phyloP scores from a whole-genome alignment of 2,888 invertebrate genomes.

The Taenaris catops region DNA sequence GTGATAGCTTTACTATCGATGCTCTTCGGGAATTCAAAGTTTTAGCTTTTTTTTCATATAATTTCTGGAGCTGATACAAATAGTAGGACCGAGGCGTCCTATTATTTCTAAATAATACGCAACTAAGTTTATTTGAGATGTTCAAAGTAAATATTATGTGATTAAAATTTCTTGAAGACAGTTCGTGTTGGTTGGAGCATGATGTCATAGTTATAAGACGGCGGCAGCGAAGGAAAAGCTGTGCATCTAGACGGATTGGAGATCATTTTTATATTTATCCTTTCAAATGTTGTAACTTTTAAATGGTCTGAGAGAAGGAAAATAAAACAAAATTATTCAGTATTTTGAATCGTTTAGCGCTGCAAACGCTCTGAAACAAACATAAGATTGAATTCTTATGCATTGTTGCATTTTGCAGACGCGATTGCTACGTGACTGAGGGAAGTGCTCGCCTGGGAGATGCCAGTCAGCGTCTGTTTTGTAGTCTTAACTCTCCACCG shows the following conservation, averaged over 20 bases:
- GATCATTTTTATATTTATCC: no score
- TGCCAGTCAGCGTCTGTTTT: conserved; percentile 70
- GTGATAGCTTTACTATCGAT: conserved; percentile 36
- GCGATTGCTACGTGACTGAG: conserved; percentile 59
- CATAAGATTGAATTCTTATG: conserved; percentile 71
- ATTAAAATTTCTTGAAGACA: no score
- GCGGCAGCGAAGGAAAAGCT: no score
- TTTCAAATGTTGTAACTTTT: no score
- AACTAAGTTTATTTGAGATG: no score
- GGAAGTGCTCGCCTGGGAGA: conserved; percentile 60
- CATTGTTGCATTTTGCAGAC: conserved; percentile 73
- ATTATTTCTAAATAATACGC: no score
- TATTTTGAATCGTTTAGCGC: conserved; percentile 23
- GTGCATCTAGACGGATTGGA: no score
- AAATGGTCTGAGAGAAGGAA: conserved; percentile 18
- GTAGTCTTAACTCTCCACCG: conserved; percentile 54
- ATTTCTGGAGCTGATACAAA: no score
- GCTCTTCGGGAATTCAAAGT: conserved; percentile 19
- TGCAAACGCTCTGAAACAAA: conserved; percentile 33
- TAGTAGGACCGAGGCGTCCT: no score
- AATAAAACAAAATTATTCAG: conserved; percentile 23
- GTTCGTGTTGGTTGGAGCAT: no score
- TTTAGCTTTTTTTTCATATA: conserved; percentile 16
- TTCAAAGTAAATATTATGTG: no score
- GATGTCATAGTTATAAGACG: no score